Percentiles rank a stretch among this genome's conserved stretches.
phyloP scores from a whole-genome alignment of 2,888 invertebrate species.

The Drosophila flavopinicola region DNA sequence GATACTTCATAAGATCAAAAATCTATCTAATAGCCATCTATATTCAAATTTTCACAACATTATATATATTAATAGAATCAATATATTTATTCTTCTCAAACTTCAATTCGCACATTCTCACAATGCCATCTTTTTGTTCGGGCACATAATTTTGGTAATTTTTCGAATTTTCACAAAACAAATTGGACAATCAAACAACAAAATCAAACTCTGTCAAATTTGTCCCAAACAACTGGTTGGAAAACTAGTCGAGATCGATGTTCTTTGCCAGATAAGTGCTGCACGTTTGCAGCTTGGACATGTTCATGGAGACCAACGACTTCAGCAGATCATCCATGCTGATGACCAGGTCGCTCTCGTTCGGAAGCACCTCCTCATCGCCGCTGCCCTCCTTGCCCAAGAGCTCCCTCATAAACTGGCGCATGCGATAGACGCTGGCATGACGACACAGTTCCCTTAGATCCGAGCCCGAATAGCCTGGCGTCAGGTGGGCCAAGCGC shows the following conservation, averaged over 20 bases:
- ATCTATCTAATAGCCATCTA: no score
- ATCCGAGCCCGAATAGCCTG: constrained; percentile 97
- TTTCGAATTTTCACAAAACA: no score
- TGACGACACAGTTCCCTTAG: constrained; percentile 94
- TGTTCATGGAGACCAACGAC: constrained; percentile 45
- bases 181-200: no score
- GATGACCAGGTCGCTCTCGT: constrained; percentile 39
- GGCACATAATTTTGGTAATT: no score
- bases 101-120: no score
- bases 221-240: neutral
- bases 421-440: constrained; percentile 93
- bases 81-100: no score
- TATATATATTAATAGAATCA: no score
- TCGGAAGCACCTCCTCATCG: neutral
- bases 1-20: no score
- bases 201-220: no score
- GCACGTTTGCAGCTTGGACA: constrained; percentile 41
- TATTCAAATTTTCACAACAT: no score
- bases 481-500: constrained; percentile 89
- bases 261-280: constrained; percentile 27
- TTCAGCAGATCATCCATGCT: constrained; percentile 59
- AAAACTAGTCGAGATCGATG: constrained; percentile 48
- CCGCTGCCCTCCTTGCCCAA: constrained; percentile 13
- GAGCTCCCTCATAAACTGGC: constrained; percentile 87
- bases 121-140: no score